Base-by-base conservation (phyloP, 2,113 vertebrate species). In the Gasterosteus nipponicus region DNA sequence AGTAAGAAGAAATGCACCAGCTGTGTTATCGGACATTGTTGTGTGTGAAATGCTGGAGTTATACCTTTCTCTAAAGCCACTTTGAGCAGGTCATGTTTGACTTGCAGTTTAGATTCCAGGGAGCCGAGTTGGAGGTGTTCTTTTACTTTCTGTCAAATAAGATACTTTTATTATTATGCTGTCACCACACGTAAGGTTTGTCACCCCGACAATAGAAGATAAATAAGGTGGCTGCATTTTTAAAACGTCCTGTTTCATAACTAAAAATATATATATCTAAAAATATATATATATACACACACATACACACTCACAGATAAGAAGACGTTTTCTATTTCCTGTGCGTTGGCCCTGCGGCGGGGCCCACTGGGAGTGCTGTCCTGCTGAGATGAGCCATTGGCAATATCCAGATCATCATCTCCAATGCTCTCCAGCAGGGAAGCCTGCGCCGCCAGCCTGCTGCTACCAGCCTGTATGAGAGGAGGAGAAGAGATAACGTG, bases 51-150 rank as follows among this genome's bases (percentile, higher is more conserved):
- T 64, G 62, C 68, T 90, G 67, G 84, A 81, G 65, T 61, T 49
- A 68, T 85, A 96, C 96, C 95, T 96, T 94, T 96, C 44, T 94
- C 94, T 33, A 97, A 93, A 44, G 96, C 96, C 63, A 94, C 94
- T 90, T 96, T 94, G 1, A 98, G 95, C 66, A 94, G 84, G 61
- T 96, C 94, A 1, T 95, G 95, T 80, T 94, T 96, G 39, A 94
- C 94, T 80, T 95, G 92, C 35, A 95, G 92, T 89, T 96, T 96
- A 46, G 92, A 94, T 18, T 90, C 92, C 75, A 96, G 74, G 5
- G 92, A 94, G 70, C 92, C 93, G 49, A 86, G 90, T 18, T 89
- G 63, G 1, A 96, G 93, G 73, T 94, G 93, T 10, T 96, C 95
- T 67, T 94, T 96, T 14, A 95, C 90, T 90, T 92, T 95, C 95